phyloP scores from a whole-genome alignment of 1,140 invertebrate genomes.

The Plodia interpunctella region DNA sequence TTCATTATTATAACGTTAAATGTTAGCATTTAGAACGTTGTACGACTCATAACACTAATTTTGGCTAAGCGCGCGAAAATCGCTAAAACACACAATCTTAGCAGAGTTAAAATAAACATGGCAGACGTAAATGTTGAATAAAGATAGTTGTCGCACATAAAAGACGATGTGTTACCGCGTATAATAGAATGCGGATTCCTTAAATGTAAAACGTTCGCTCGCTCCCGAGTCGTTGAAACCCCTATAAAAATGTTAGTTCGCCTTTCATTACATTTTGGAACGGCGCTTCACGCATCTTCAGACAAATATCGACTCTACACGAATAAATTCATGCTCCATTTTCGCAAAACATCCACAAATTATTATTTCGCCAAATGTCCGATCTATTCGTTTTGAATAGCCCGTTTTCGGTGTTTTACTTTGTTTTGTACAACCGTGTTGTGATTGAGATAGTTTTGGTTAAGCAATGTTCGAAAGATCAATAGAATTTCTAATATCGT shows the following conservation, averaged over 20 bases:
- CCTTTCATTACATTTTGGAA: constrained; percentile 70
- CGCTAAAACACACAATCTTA: too few relatives aligned
- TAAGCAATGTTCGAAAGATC: constrained; percentile 15
- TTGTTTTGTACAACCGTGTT: constrained; percentile 33
- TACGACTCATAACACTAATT: too few relatives aligned
- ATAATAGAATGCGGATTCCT: constrained; percentile 72
- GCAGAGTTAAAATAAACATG: constrained; percentile 15
- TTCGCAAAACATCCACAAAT: neutral
- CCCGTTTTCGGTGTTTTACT: constrained; percentile 49
- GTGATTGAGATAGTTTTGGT: constrained; percentile 25
- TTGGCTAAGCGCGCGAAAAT: too few relatives aligned
- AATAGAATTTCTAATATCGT: neutral
- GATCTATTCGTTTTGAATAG: constrained; percentile 57
- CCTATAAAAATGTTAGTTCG: constrained; percentile 74
- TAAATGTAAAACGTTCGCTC: constrained; percentile 70
- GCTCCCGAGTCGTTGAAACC: constrained; percentile 68
- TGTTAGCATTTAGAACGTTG: too few relatives aligned
- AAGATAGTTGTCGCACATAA: constrained; percentile 66
- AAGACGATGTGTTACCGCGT: constrained; percentile 62
- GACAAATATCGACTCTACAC: constrained; percentile 33
- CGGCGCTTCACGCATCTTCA: constrained; percentile 28
- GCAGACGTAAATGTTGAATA: constrained; percentile 33
- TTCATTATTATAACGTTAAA: too few relatives aligned
- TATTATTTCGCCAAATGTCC: constrained; percentile 55
- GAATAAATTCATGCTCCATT: constrained; percentile 10